A percentile compares a stretch with the other conserved stretches of the same genome.
Evolutionary conservation across 2,888 invertebrate genomes (phyloP).

Genomic region (Agrochola circellaris): DNA sequence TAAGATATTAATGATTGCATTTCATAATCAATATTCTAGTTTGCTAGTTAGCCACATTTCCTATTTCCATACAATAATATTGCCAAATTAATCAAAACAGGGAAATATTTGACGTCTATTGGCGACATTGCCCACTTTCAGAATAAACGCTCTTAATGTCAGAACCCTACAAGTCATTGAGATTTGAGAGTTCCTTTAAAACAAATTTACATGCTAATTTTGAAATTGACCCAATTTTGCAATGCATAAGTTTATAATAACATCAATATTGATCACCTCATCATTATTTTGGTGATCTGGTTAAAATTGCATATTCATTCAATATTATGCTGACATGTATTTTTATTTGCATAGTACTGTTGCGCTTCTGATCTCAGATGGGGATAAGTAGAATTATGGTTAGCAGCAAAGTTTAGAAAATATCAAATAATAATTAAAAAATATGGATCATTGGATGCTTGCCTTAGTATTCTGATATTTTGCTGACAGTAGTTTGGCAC

Average conservation of each 20-base stretch:
- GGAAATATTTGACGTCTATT: too few relatives aligned
- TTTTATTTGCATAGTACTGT: neutral
- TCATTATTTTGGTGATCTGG: conserved; percentile 20
- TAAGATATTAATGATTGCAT: too few relatives aligned
- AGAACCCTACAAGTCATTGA: neutral
- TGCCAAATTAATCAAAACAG: too few relatives aligned
- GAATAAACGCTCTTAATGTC: too few relatives aligned
- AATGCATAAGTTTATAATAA: conserved; percentile 21
- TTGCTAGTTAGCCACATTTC: too few relatives aligned
- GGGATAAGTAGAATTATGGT: neutral
- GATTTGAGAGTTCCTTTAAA: neutral
- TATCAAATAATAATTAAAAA: neutral
- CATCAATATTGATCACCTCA: conserved; percentile 46
- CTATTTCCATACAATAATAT: too few relatives aligned
- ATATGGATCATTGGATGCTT: neutral
- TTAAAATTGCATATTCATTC: conserved; percentile 43
- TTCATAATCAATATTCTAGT: too few relatives aligned
- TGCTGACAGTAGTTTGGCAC: conserved; percentile 9
- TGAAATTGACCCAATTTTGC: conserved; percentile 24
- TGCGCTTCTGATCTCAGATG: neutral
- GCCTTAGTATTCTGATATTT: neutral
- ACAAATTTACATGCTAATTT: conserved; percentile 33
- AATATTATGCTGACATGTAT: conserved; percentile 6
- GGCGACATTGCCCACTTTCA: too few relatives aligned
- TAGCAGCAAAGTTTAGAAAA: neutral